Evolutionary conservation across 2,797 vertebrate species (phyloP), one percentile per base, ranked within the genome.

Genomic region (Phylloscopus collybita): DNA sequence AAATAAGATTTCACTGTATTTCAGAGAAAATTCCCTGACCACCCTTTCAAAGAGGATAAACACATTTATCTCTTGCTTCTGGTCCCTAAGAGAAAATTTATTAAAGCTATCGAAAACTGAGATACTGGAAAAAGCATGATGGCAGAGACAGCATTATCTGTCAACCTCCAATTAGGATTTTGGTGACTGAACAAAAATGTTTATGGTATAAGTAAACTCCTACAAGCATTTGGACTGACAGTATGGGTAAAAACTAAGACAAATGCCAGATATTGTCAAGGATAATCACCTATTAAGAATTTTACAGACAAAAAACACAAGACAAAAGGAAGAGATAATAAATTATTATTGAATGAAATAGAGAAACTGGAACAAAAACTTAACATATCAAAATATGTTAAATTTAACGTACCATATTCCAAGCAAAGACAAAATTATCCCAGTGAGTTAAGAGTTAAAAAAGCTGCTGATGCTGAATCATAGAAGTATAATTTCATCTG

Each of bases 251-350:
- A 94, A 93, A 59, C 36, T 36, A 87, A 74, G 82, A 86, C 23
- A 85, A 92, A 89, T 70, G 74, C 30, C 57, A 73, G 34, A 67
- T 92, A 69, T n/a, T 74, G 61, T 36, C 53, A 92, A 83, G 75
- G 47, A 89, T 67, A 89, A 80, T n/a, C 40, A 73, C 38, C 65
- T 76, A 49, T 64, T 84, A 80, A 80, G 21, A 59, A 61, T 38
- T 75, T 90, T 72, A 74, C 19, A 84, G 70, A 57, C 34, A 90
- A 90, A 90, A 90, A 93, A 86, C 73, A 76, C 4, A 30, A 96
- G 66, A 90, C 22, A 91, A 66, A 86, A n/a, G 17, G 32, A 90
- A 92, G 2, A 54, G n/a, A 73, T 2, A 81, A 45, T 26, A 88
- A 91, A 86, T 64, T 2, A 56, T 83, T 74, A 93, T 65, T 27